Evolutionary conservation across 2,797 vertebrate species (phyloP).

Genomic region (Pitangus sulphuratus): DNA sequence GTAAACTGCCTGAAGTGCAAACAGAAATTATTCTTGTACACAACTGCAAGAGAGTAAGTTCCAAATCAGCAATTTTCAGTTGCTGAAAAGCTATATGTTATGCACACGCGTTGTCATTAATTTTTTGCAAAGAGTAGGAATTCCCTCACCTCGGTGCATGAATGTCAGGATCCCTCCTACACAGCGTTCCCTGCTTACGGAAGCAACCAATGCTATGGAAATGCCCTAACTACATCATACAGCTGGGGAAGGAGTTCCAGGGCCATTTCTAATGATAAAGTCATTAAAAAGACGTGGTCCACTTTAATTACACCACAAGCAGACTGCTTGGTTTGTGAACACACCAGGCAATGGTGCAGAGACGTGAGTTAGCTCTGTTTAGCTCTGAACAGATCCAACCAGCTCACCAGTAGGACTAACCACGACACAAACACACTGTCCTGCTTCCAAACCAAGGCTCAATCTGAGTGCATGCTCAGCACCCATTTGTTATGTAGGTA

Average conservation of each 20-base stretch:
- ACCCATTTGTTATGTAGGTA: accelerated
- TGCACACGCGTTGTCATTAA: neutral
- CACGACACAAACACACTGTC: neutral
- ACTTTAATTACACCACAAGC: neutral
- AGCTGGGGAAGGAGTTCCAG: neutral
- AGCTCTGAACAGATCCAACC: neutral
- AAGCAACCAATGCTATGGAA: neutral
- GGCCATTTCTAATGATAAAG: neutral
- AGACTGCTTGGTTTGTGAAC: neutral
- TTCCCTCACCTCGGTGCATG: neutral
- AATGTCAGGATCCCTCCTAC: neutral
- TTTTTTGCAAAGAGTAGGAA: neutral
- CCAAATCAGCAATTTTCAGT: neutral
- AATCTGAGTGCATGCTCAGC: neutral
- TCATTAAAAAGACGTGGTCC: neutral
- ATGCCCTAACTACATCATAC: neutral
- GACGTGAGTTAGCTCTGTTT: neutral
- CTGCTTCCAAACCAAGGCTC: neutral
- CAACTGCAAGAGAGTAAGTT: neutral
- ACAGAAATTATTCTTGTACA: neutral
- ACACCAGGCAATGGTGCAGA: accelerated
- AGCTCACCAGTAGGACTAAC: neutral
- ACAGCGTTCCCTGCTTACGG: neutral
- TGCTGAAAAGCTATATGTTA: neutral
- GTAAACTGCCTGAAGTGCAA: neutral